phyloP scores from a whole-genome alignment of 1,140 invertebrate genomes.

The Drosophila serrata region DNA sequence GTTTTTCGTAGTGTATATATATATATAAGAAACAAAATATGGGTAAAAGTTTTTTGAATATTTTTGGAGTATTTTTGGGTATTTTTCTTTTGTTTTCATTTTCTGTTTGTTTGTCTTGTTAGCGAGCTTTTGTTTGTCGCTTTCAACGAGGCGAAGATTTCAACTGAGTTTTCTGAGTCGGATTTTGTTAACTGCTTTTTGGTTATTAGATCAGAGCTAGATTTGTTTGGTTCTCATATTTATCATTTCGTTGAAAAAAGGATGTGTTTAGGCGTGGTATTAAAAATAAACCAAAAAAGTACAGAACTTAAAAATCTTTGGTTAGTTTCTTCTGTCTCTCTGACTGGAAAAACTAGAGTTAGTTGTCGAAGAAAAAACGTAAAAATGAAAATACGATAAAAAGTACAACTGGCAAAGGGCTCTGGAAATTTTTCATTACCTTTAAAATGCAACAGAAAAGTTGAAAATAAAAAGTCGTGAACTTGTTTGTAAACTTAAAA shows the following conservation, averaged over 20 bases:
- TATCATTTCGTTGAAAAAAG: conserved; percentile 85
- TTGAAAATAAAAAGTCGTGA: conserved; percentile 43
- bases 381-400: conserved; percentile 68
- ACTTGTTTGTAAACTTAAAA: conserved; percentile 4
- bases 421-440: conserved; percentile 84
- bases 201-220: conserved; percentile 47
- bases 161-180: conserved; percentile 64
- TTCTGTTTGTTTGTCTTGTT: conserved; percentile 67
- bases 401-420: conserved; percentile 84
- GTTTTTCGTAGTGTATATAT: conserved; percentile 37
- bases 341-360: conserved; percentile 39
- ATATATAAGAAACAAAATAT: conserved; percentile 50
- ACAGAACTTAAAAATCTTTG: conserved; percentile 60
- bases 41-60: conserved; percentile 37
- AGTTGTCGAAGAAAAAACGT: conserved; percentile 62
- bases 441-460: conserved; percentile 54
- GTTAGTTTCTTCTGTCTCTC: conserved; percentile 49
- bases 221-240: conserved; percentile 83
- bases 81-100: conserved; percentile 13
- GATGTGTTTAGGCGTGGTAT: conserved; percentile 84
- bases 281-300: conserved; percentile 75
- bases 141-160: conserved; percentile 61
- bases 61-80: conserved; percentile 52
- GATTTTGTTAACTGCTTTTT: conserved; percentile 52
- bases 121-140: conserved; percentile 69